Conservation (phyloP, 1,140 invertebrate species). For the Chironomus tepperi region DNA sequence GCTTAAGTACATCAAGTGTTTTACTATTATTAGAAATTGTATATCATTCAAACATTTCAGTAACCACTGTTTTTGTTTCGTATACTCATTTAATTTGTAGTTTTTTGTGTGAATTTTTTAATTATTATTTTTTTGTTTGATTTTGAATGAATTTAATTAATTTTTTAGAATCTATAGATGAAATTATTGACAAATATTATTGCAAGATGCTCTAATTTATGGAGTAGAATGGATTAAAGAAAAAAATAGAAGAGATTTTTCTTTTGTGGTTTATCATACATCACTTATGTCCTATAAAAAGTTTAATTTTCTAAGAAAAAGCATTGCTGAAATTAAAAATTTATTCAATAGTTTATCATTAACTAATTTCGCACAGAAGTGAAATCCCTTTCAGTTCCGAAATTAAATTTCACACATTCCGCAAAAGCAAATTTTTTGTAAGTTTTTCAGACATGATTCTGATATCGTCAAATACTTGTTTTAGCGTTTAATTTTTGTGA, state of each 20-base stretch:
- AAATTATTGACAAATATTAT: not conserved
- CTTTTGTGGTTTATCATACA: not conserved
- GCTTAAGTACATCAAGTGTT: slow-evolving; percentile 12
- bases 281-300: not conserved
- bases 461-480: not conserved
- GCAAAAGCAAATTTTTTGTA: not conserved
- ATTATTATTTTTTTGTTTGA: not conserved
- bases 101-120: not conserved
- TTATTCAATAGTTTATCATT: not conserved
- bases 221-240: not conserved
- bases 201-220: not conserved
- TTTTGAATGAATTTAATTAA: not conserved
- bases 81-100: slow-evolving; percentile 3
- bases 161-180: not conserved
- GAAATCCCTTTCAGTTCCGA: not conserved
- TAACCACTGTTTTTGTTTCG: slow-evolving; percentile 4
- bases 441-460: not conserved
- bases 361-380: not conserved
- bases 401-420: not conserved
- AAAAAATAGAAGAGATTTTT: not conserved
- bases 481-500: not conserved
- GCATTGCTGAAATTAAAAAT: not conserved
- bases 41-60: not conserved
- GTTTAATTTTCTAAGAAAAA: not conserved
- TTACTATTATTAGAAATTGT: slow-evolving; percentile 6